Evolutionary conservation across 2,888 invertebrate genomes (phyloP).

Genomic region (Cylloceria caligata): DNA sequence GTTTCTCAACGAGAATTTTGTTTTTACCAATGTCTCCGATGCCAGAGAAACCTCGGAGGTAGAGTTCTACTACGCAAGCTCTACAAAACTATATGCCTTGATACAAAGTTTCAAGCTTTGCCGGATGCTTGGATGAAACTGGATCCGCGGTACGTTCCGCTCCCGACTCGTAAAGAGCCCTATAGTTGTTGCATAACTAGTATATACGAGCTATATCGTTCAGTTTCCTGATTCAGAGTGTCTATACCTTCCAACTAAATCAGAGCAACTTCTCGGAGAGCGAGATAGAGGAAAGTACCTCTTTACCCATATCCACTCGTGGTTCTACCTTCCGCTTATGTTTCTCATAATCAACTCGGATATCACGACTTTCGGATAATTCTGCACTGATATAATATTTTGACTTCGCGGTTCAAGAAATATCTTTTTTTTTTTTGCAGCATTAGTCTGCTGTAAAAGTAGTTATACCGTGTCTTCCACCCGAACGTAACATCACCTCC

Average conservation of each 20-base stretch:
- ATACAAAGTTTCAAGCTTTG: constrained; percentile 22
- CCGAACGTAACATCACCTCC: too few relatives aligned
- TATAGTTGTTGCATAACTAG: constrained; percentile 9
- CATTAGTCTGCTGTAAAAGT: too few relatives aligned
- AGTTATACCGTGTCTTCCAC: too few relatives aligned
- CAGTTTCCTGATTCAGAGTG: constrained; percentile 35
- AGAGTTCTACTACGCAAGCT: constrained; percentile 6
- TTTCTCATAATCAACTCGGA: constrained; percentile 27
- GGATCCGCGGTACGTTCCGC: constrained; percentile 19
- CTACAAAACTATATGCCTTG: not conserved
- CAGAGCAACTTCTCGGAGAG: constrained; percentile 26
- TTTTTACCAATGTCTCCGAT: constrained; percentile 18
- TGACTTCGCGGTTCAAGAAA: not conserved
- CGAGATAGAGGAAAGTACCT: constrained; percentile 23
- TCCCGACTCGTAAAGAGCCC: not conserved
- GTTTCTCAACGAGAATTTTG: constrained; percentile 28
- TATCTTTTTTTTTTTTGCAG: not conserved
- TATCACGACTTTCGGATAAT: constrained; percentile 17
- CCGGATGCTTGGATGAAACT: constrained; percentile 37
- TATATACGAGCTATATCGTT: not conserved
- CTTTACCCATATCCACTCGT: constrained; percentile 16
- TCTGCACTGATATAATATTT: constrained; percentile 1
- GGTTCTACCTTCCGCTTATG: constrained; percentile 9
- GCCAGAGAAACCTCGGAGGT: not conserved
- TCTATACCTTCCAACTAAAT: constrained; percentile 44